Evolutionary conservation across 2,888 invertebrate genomes (phyloP).

Genomic region (Epinotia brunnichana): DNA sequence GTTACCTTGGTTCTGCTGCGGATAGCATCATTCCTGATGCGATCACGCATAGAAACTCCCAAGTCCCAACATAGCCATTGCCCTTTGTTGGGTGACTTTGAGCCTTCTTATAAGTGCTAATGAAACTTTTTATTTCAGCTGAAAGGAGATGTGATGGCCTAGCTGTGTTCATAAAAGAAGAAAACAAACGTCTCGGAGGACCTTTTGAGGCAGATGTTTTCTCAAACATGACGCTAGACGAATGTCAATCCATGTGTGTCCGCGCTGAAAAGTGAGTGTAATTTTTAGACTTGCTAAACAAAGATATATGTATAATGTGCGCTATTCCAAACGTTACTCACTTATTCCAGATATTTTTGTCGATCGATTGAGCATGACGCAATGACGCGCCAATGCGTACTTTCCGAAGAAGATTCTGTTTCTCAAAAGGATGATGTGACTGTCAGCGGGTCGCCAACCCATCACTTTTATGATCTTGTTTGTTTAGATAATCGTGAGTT

Average conservation of each 20-base stretch:
- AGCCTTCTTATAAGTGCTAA: too few species aligned
- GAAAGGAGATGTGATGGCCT: slow-evolving; percentile 94
- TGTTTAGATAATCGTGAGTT: slow-evolving; percentile 95
- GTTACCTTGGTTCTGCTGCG: too few species aligned
- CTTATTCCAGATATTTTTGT: slow-evolving; percentile 87
- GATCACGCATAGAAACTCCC: too few species aligned
- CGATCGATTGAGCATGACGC: slow-evolving; percentile 95
- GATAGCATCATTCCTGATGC: too few species aligned
- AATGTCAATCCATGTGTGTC: slow-evolving; percentile 94
- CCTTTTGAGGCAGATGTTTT: slow-evolving; percentile 95
- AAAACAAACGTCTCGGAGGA: slow-evolving; percentile 93
- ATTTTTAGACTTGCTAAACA: not conserved
- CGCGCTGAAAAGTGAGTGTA: slow-evolving; percentile 90
- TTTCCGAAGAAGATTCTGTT: slow-evolving; percentile 95
- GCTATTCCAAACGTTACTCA: not conserved
- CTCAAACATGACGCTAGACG: slow-evolving; percentile 92
- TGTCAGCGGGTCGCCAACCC: slow-evolving; percentile 92
- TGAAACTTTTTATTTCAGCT: slow-evolving; percentile 78
- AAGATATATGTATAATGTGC: not conserved
- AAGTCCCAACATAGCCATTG: too few species aligned
- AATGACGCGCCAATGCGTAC: slow-evolving; percentile 92
- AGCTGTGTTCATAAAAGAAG: slow-evolving; percentile 94
- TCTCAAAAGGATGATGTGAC: slow-evolving; percentile 95
- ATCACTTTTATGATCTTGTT: slow-evolving; percentile 94
- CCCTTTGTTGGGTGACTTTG: too few species aligned